Evolutionary conservation across 2,797 vertebrate genomes (phyloP), one percentile per base, ranked within the genome.

Genomic region (Alosa sapidissima): DNA sequence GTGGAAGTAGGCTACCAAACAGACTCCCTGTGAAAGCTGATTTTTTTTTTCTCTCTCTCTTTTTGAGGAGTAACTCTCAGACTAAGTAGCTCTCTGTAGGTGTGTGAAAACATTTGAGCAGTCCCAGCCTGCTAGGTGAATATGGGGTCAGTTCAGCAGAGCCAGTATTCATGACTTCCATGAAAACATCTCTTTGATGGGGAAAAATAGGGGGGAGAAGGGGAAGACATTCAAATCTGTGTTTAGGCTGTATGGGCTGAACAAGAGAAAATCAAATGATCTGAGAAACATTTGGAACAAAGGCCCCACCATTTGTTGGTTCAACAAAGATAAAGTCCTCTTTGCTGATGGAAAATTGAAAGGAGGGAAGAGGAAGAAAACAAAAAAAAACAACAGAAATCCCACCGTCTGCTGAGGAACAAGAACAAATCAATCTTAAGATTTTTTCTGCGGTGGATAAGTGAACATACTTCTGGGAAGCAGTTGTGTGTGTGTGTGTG

Each of bases 401-500:
- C 7, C 19, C 19, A 47, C 4, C 81, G 5, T 54, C 75, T 88
- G 81, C 3, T 49, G 87, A 84, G 89, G 84, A 87, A 90, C 78
- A 82, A 72, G 85, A 89, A 72, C 47, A 58, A 87, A 82, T 85
- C 85, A 54, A 24, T 68, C 62, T 5, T 11, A 85, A 84, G 51
- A 84, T 82, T 75, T 51, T 82, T 82, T 89, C 83, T 90, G 86
- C n/a, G 55, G 82, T 45, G 78, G 78, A 81, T 54, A 87, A 65
- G 72, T 85, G 84, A 62, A 89, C 89, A 89, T 82, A 82, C 72
- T 84, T 88, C 65, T 83, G 81, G 72, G 86, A 90, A 91, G 86
- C n/a, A 49, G 89, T 78, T 41, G 55, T 4, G 55, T 19, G 8
- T 13, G 55, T 19, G 85, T 86, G 60, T 41, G 55, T 3, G 8